Base-by-base conservation (phyloP, 2,888 invertebrate genomes). In the Pegoplata infirma region DNA sequence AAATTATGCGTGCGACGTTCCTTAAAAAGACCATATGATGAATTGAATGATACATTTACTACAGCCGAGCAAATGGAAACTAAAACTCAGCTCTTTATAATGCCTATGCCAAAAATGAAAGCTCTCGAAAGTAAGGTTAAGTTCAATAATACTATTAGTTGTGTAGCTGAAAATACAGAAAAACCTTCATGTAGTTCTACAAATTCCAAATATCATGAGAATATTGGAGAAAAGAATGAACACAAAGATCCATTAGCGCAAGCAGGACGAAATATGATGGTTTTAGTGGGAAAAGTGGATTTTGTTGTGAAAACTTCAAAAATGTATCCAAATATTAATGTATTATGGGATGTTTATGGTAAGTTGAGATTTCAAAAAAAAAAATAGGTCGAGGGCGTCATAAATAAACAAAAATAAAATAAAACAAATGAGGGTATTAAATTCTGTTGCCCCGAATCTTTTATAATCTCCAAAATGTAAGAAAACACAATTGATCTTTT, bases 331-430 rank as follows among this genome's bases (percentile, higher is more conserved):
- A 75, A 84, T 0, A 72, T 86, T 1, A 83, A 83, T 53, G 84
- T 82, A 1, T 53, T 89, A 47, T 89, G 86, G 85, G 87, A 86
- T 82, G 83, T 86, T 21, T 89, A 87, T 71, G 89, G 89, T 88
- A 74, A 47, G 81, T 51, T 21, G 21, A 17, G 44, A 12, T 32
- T 14, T 72, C 4, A 5, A 58, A 19, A 32, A 47, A n/a, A n/a
- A n/a, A n/a, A n/a, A n/a, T n/a, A n/a, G n/a, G n/a, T n/a, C n/a
- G n/a, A n/a, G n/a, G n/a, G n/a, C n/a, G n/a, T n/a, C n/a, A n/a
- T n/a, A n/a, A n/a, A n/a, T n/a, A n/a, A n/a, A n/a, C n/a, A n/a
- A n/a, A n/a, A n/a, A n/a, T n/a, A n/a, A n/a, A n/a, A n/a, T n/a
- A n/a, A n/a, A n/a, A n/a, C n/a, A n/a, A n/a, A n/a, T n/a, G n/a